Evolutionary conservation across 2,888 invertebrate genomes (phyloP), one percentile per base, ranked within the genome.

Genomic region (Galerucella pusilla): DNA sequence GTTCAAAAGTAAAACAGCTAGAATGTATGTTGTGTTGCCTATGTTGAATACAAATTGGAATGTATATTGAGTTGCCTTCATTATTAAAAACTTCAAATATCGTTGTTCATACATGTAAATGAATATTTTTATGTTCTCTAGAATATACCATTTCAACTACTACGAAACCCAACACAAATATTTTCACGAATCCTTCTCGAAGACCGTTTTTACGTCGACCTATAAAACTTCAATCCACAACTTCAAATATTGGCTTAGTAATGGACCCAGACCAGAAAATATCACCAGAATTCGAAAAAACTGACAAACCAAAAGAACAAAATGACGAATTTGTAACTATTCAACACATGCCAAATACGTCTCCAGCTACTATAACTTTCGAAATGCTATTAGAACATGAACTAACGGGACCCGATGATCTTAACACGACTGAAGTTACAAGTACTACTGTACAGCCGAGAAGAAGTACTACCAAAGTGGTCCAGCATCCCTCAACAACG

Each of bases 341-440:
- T n/a, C 81, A 85, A 57, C 78, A 81, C 59, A 77, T 86, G 9
- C 86, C 86, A 74, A 80, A 82, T 61, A 85, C 84, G n/a, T 84
- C 86, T 28, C 42, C 75, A 54, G 75, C 65, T 71, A 42, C 68
- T 9, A 46, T 35, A 20, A 60, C 45, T 28, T 12, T 49, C 4
- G 42, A 20, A 46, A 28, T 54, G 11, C 28, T 28, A 28, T 28
- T 57, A 3, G 54, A 67, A 16, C 35, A 57, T 20, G 64, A 46
- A 16, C 6, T 16, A n/a, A 46, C 45, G 0, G 46, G 6, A 65
- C 10, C 16, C 42, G 35, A 72, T 7, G 46, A 67, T 45, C 65
- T 65, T 20, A 11, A 46, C 11, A 46, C 45, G 5, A 16, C 46
- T 7, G 46, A 45, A 11, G 12, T 46, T 65, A 16, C 46, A 7